phyloP scores from a whole-genome alignment of 2,113 vertebrate species.

The Hippocampus guttulatus region DNA sequence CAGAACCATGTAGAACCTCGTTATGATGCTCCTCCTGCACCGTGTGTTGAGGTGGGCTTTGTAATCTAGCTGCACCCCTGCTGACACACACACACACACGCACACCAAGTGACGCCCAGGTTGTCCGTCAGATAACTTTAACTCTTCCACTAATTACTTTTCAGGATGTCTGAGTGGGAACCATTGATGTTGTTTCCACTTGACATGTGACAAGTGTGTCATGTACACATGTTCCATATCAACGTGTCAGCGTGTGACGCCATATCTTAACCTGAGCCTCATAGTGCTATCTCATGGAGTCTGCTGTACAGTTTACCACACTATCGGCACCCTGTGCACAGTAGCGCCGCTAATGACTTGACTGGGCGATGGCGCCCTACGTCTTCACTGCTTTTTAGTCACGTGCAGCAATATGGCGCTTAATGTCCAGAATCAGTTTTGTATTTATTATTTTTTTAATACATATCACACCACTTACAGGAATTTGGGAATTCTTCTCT shows the following conservation, averaged over 20 bases:
- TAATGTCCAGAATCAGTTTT: constrained; percentile 7
- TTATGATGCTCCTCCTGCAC: neutral
- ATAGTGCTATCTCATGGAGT: constrained; percentile 50
- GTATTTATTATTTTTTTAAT: constrained; percentile 31
- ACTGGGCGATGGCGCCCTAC: constrained; percentile 29
- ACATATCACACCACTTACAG: constrained; percentile 15
- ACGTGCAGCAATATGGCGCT: constrained; percentile 37
- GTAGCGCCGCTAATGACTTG: constrained; percentile 27
- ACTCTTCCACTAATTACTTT: constrained; percentile 57
- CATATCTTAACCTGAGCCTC: constrained; percentile 53
- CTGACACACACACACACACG: constrained; percentile 24
- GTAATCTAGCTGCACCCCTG: constrained; percentile 18
- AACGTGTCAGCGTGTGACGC: constrained; percentile 43
- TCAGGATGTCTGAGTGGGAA: constrained; percentile 50
- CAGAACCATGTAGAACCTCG: constrained; percentile 10
- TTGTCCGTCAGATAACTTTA: constrained; percentile 52
- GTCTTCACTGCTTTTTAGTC: constrained; percentile 54
- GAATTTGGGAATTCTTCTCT: constrained; percentile 14
- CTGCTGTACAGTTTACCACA: constrained; percentile 18
- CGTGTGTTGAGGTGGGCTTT: constrained; percentile 31
- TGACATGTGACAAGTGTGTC: constrained; percentile 37
- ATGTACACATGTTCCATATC: constrained; percentile 36
- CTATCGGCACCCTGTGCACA: constrained; percentile 12
- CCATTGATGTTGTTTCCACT: constrained; percentile 33
- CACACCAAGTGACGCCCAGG: constrained; percentile 32